Base-by-base conservation (phyloP, 53 echinoderm and acorn worm genomes). In the Temnopleurus reevesii region DNA sequence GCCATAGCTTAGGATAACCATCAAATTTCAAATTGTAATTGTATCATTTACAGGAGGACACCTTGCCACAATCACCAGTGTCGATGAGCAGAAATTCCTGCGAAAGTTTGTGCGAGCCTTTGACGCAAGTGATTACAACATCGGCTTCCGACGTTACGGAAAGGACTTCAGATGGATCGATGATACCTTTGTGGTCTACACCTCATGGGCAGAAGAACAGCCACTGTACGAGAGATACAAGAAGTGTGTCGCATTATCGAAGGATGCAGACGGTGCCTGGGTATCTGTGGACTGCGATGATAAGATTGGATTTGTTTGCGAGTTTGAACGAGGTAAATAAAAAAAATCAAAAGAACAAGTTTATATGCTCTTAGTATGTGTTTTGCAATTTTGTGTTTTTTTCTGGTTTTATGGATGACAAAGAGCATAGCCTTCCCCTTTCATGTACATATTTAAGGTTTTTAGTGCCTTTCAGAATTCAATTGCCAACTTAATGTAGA, bases 141-240 rank as follows among this genome's bases (percentile, higher is more conserved):
- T 95, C n/a, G 96, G 93, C 38, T 89, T 95, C 65, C 83, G 89
- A 35, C 89, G 94, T 27, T 51, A 77, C 28, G 66, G 77, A 17
- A 94, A 95, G 83, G 81, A 38, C 28, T 95, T 95, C 77, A 45
- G 51, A n/a, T 95, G 96, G 96, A 58, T 79, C 21, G 94, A 95
- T 24, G 89, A 66, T 55, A 89, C 90, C 3, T 92, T 94, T 18
- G 91, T 85, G 31, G 86, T 83, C 15, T 95, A 95, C 61, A 77
- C 96, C 0, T 76, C 89, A 26, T 95, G 96, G 96, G 91, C 60
- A 4, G 38, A 79, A 1, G 77, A 56, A 3, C 55, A 94, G 19
- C 96, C 95, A 5, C 41, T 80, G 10, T 76, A 89, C 51, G 89
- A 81, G 61, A 46, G n/a, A 45, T 92, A 91, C 91, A 94, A 92